Evolutionary conservation across 1,140 invertebrate genomes (phyloP).

Genomic region (Ctenoplectra terminalis): DNA sequence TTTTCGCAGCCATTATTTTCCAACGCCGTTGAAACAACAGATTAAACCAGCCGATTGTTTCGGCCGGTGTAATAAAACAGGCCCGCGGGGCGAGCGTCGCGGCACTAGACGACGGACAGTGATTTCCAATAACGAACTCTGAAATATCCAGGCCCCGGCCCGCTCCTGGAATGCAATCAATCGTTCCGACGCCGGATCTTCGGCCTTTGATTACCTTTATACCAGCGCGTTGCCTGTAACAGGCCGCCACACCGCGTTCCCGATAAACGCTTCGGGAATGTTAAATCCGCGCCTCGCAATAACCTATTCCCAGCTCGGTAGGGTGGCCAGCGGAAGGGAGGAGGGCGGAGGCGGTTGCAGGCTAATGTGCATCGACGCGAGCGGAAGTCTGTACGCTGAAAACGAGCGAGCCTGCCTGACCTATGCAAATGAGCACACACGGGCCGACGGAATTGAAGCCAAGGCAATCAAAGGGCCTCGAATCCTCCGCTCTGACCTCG

Average conservation of each 20-base stretch:
- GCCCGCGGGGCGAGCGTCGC: background rate
- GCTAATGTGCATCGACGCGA: constrained; percentile 44
- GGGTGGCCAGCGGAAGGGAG: background rate
- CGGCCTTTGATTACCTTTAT: constrained; percentile 56
- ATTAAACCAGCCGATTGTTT: constrained; percentile 36
- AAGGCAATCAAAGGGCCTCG: constrained; percentile 41
- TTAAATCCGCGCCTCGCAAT: constrained; percentile 45
- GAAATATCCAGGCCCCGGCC: constrained; percentile 38
- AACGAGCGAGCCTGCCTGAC: constrained; percentile 31
- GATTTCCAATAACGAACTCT: constrained; percentile 53
- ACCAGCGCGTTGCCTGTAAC: constrained; percentile 38
- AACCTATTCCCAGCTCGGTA: constrained; percentile 25
- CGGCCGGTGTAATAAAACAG: constrained; percentile 37
- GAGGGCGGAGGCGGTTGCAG: background rate
- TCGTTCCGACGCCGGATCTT: constrained; percentile 43
- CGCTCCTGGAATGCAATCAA: constrained; percentile 49
- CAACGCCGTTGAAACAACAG: background rate
- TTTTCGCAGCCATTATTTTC: constrained; percentile 9
- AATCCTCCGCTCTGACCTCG: background rate
- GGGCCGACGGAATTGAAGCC: constrained; percentile 21
- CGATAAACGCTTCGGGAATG: constrained; percentile 47
- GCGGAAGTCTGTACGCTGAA: constrained; percentile 37
- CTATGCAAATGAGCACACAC: constrained; percentile 51
- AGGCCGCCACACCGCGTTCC: constrained; percentile 9
- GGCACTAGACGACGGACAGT: constrained; percentile 30